Base-by-base conservation (phyloP, 2,113 vertebrate species). In the Zosterops lateralis region DNA sequence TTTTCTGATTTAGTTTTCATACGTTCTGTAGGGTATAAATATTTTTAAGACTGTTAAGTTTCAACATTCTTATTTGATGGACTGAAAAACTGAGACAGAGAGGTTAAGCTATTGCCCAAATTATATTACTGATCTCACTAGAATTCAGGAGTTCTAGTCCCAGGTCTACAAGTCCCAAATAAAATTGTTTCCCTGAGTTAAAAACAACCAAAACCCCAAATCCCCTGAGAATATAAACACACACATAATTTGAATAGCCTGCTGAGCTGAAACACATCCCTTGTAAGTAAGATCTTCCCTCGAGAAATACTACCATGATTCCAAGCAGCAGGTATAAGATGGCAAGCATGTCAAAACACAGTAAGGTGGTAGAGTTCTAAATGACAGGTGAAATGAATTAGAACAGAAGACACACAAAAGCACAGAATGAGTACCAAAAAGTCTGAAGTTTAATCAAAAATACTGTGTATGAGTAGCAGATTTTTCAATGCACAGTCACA, bases 31-130 rank as follows among this genome's bases (percentile, higher is more conserved):
- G 10, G 5, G 5, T 42, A 36, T 58, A 70, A n/a, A 17, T 76
- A 65, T 36, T 57, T 83, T 12, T 36, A 80, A 57, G 19, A 72
- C 22, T n/a, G 21, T 44, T 64, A 62, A 67, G 10, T 42, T 72
- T 87, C 44, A 91, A 60, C 34, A 53, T 60, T 58, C 8, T 47
- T 64, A 79, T 34, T 29, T 79, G 71, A 73, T 6, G 19, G 58
- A 89, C 22, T 71, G 25, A 64, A 57, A 87, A 90, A 77, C 87
- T 86, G 72, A 92, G 72, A 93, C 22, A 90, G 86, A 96, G 77
- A 89, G 45, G 47, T 85, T 87, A 96, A 94, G 71, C 56, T 65
- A 54, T 40, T 74, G 67, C 78, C 38, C 62, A 83, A 84, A 72
- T 53, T 24, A 18, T 22, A 40, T 4, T 71, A 22, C 16, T 51